Percentiles rank a stretch among this genome's conserved stretches.
Conservation (phyloP, 2,797 vertebrate genomes). For the Alosa sapidissima region DNA sequence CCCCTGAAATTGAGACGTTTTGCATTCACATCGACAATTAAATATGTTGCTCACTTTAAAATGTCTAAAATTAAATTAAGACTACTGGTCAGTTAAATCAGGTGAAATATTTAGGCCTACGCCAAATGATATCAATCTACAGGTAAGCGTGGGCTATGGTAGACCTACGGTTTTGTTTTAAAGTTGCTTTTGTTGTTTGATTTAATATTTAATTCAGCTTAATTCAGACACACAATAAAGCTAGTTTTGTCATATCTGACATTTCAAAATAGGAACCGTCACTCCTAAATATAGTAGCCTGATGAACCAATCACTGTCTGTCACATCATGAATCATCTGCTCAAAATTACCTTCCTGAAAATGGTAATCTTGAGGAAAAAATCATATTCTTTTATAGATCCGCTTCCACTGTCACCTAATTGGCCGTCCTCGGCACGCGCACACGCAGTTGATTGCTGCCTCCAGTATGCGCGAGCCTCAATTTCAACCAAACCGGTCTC, state of each 20-base stretch:
- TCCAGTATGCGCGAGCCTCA: neutral
- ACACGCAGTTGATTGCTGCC: conserved; percentile 5
- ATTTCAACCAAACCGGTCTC: neutral
- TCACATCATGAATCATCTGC: neutral
- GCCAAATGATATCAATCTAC: too few species aligned
- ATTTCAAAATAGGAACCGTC: neutral
- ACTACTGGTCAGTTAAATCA: neutral
- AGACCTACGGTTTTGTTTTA: too few species aligned
- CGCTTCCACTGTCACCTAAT: neutral
- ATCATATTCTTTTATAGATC: neutral
- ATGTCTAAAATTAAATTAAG: neutral
- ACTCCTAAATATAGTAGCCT: neutral
- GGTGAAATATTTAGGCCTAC: neutral
- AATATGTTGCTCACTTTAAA: neutral
- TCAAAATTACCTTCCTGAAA: neutral
- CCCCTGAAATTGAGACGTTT: neutral
- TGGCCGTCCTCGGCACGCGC: neutral
- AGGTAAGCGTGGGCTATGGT: too few species aligned
- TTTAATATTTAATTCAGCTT: too few species aligned
- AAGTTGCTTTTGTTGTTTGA: too few species aligned
- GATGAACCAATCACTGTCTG: neutral
- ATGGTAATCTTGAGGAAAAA: neutral
- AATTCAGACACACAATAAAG: too few species aligned
- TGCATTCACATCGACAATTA: neutral
- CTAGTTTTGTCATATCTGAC: neutral